Evolutionary conservation across 2,797 vertebrate genomes (phyloP).

Genomic region (Takifugu ocellatus): DNA sequence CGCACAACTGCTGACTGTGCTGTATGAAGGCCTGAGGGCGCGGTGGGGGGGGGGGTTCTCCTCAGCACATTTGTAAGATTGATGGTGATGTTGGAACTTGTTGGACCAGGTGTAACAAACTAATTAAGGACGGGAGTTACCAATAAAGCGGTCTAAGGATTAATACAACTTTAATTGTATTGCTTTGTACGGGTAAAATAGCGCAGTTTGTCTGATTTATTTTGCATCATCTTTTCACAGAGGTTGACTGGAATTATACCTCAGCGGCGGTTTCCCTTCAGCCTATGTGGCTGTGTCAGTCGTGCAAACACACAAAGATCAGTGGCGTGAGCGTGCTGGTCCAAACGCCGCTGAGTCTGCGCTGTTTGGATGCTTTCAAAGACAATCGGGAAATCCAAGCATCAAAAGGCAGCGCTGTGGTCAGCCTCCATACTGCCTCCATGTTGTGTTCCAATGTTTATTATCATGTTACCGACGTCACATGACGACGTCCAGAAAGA

Average conservation of each 20-base stretch:
- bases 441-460: too few species aligned
- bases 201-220: neutral
- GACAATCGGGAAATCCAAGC: too few species aligned
- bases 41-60: constrained; percentile 4
- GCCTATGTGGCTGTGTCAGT: too few species aligned
- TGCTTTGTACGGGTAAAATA: neutral
- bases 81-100: constrained; percentile 34
- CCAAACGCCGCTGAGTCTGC: too few species aligned
- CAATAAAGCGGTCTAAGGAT: neutral
- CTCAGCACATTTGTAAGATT: constrained; percentile 19
- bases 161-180: neutral
- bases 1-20: constrained; percentile 44
- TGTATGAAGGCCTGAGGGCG: constrained; percentile 3
- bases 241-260: neutral
- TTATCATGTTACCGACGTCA: too few species aligned
- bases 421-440: too few species aligned
- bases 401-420: too few species aligned
- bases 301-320: too few species aligned
- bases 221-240: neutral
- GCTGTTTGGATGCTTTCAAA: too few species aligned
- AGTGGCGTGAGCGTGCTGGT: too few species aligned
- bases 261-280: too few species aligned
- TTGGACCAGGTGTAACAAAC: constrained; percentile 16
- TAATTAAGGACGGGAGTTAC: constrained; percentile 8
- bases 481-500: too few species aligned